Base-by-base conservation (phyloP, 2,113 vertebrate species). In the Plestiodon gilberti region DNA sequence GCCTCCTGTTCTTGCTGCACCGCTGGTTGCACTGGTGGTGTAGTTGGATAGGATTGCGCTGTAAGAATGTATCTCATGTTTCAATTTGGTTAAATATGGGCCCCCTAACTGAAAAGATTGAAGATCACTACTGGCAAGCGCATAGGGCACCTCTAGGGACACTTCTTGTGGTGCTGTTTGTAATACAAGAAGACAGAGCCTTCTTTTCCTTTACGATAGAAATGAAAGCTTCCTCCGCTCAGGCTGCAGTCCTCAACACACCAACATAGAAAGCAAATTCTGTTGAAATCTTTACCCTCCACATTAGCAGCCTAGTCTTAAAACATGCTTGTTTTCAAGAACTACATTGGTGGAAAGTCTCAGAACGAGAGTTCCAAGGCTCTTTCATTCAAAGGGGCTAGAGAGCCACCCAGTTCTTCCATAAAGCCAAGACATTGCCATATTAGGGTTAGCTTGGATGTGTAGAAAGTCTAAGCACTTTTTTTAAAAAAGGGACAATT, bases 401-500 rank as follows among this genome's bases (percentile, higher is more conserved):
- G 33, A 33, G 33, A 61, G 70, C 17, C 17, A n/a, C 75, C 38
- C 30, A 11, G 40, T n/a, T 85, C 83, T 90, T 83, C 84, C 83
- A 65, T 65, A 83, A 91, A 82, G 87, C 90, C 92, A 88, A 91
- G 89, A 67, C 84, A 83, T 35, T 62, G 30, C 80, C 89, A 90
- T 93, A 93, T 93, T 40, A 30, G 89, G 83, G 89, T 89, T 92
- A 89, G 86, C 91, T 93, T 93, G 88, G 83, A 90, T 90, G 93
- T 71, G 91, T 91, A 91, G 90, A 93, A 93, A 93, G 91, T 86
- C 83, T 94, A 90, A 87, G 92, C 90, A 86, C 91, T 83, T 73
- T 43, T 90, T 95, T 96, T 77, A 78, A 89, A 71, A 82, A 91
- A 93, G 91, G 93, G 95, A 93, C 95, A 95, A 94, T 96, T 95